These are phyloP conservation scores for Scaptomyza montana DNA, from an alignment of 1,140 invertebrate genomes.

Conservation along the genomic window DNA sequence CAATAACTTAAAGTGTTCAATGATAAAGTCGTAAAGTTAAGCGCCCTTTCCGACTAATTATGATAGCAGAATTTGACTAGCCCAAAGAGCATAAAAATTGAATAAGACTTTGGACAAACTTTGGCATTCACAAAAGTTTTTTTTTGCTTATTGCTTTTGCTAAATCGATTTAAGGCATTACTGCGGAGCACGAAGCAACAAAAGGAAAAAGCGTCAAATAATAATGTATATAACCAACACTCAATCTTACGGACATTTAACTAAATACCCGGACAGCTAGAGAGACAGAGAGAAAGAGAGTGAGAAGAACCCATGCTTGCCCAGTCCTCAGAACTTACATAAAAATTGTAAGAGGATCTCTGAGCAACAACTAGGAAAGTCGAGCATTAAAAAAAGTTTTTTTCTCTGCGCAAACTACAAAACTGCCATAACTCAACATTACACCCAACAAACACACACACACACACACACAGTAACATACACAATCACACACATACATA, in stretches of 20 bases:
- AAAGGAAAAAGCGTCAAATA: conserved; percentile 42
- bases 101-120: conserved; percentile 64
- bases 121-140: conserved; percentile 71
- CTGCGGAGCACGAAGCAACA: conserved; percentile 6
- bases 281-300: too few relatives aligned
- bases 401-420: conserved; percentile 65
- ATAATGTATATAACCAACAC: conserved; percentile 67
- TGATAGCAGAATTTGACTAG: conserved; percentile 13
- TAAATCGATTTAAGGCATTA: conserved; percentile 72
- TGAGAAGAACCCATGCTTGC: not conserved
- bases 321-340: not conserved
- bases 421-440: conserved; percentile 82
- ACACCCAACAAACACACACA: conserved; percentile 48
- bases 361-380: conserved; percentile 46
- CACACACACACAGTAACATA: conserved; percentile 13
- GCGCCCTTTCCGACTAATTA: conserved; percentile 62
- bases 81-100: conserved; percentile 12
- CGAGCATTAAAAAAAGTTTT: conserved; percentile 70
- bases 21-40: conserved; percentile 73
- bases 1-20: conserved; percentile 34
- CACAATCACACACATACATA: conserved; percentile 1
- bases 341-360: conserved; percentile 2
- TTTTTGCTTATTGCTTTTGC: conserved; percentile 69
- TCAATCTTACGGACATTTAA: conserved; percentile 81
- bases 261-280: conserved; percentile 60